Percentiles rank a stretch among this genome's conserved stretches.
Evolutionary conservation across 2,113 vertebrate genomes (phyloP).

Genomic region (Mesoclemmys tuberculata): DNA sequence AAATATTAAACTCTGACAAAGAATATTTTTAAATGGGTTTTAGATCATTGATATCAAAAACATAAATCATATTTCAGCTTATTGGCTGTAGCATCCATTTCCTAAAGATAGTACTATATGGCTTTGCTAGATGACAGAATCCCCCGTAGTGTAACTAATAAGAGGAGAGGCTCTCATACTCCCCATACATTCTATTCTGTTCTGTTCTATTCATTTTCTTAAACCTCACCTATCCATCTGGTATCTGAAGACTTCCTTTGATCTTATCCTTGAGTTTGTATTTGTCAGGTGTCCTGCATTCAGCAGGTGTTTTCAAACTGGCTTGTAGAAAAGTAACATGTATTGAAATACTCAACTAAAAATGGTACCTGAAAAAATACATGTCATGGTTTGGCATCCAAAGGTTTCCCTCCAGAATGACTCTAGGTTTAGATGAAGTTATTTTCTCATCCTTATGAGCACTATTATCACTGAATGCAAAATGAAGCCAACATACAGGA

Average conservation of each 20-base stretch:
- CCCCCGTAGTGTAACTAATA: neutral
- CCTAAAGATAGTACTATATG: neutral
- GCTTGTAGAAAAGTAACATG: neutral
- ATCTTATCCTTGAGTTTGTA: neutral
- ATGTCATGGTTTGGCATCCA: neutral
- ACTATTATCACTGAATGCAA: neutral
- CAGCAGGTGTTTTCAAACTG: conserved; percentile 26
- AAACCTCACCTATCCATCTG: accelerated
- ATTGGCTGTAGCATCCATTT: conserved; percentile 1
- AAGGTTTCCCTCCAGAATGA: conserved; percentile 28
- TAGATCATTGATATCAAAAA: conserved; percentile 40
- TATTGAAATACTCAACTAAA: conserved; percentile 10
- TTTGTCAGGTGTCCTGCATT: neutral
- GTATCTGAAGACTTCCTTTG: neutral
- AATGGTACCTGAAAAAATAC: neutral
- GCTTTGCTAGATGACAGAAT: neutral
- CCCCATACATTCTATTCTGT: neutral
- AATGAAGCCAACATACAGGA: neutral
- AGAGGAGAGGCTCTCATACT: neutral
- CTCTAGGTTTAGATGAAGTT: neutral
- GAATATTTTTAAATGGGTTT: neutral
- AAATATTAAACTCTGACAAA: conserved; percentile 44
- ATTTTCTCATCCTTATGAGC: conserved; percentile 2
- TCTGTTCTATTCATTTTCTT: neutral
- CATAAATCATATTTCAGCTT: conserved; percentile 18